Evolutionary conservation across 1,140 invertebrate genomes (phyloP), one percentile per base, ranked within the genome.

Genomic region (Oryzaephilus surinamensis): DNA sequence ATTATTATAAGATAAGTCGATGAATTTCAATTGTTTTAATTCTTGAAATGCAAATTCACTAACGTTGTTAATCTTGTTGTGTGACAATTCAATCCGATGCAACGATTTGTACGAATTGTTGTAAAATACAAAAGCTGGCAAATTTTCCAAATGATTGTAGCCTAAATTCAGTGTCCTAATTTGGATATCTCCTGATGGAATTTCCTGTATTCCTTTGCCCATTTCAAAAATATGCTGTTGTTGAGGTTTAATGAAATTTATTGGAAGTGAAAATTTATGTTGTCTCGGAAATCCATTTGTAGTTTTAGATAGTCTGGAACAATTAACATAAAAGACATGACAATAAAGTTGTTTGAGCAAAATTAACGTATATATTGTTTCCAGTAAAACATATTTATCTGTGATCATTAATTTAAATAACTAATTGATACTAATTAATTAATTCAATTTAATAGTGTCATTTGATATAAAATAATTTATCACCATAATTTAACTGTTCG

Each of bases 1-100:
- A 1, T 65, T 60, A 51, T 84, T 84, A 29, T 62, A 54, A 3
- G 77, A 77, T 11, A 83, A 51, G 49, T 83, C 77, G n/a, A 84
- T 60, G 38, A 74, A 72, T 13, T 74, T 71, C 13, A 83, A 56
- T 42, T 76, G 74, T 26, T 64, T 64, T 2, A 82, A 58, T 6
- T 71, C 71, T 32, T 60, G 61, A 54, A 84, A 81, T 0, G 77
- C 74, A 12, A 66, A 60, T 6, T 41, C 20, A 14, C 46, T 41
- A 20, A 61, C 35, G 2, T 35, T 32, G 7, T 29, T 34, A 18
- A 61, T 52, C 11, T 29, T 39, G 32, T 61, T 61, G 16, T 59
- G 52, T 6, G 45, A 38, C 6, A 61, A 30, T 24, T 51, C 41
- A 8, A 61, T 41, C 14, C 31, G 50, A 1, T 41, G 18, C 7